Conservation (phyloP, 2,797 vertebrate genomes). For the Paguma larvata region DNA sequence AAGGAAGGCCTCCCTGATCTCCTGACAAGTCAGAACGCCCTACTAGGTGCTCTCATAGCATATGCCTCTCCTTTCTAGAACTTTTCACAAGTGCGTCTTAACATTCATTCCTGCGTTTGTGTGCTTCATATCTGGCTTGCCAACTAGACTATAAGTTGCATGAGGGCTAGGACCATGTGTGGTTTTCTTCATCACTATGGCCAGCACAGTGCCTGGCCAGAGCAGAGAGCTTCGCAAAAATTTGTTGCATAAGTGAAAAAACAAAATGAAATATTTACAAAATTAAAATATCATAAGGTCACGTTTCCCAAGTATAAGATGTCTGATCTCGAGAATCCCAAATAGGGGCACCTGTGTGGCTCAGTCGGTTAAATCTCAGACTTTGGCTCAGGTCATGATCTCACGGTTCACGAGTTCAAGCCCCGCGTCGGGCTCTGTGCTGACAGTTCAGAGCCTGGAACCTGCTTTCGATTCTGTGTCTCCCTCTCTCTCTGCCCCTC, state of each 20-base stretch:
- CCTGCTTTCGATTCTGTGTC: no score
- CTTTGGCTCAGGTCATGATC: no score
- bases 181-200: background rate
- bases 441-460: no score
- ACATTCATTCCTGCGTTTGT: background rate
- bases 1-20: background rate
- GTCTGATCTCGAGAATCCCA: background rate
- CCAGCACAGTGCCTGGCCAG: background rate
- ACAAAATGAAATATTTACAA: conserved; percentile 23
- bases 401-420: no score
- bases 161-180: background rate
- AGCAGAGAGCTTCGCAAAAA: conserved; percentile 40
- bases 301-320: background rate
- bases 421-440: no score
- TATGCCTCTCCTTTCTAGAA: background rate
- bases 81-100: conserved; percentile 2
- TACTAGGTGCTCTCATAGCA: background rate
- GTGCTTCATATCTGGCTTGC: background rate
- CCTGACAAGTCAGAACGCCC: background rate
- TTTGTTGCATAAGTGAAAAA: background rate
- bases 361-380: no score
- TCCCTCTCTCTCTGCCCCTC: no score
- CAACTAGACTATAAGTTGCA: background rate
- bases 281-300: background rate
- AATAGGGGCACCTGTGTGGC: no score